phyloP scores from a whole-genome alignment of 1,140 invertebrate genomes.

The Pseudobourletiella spinata region DNA sequence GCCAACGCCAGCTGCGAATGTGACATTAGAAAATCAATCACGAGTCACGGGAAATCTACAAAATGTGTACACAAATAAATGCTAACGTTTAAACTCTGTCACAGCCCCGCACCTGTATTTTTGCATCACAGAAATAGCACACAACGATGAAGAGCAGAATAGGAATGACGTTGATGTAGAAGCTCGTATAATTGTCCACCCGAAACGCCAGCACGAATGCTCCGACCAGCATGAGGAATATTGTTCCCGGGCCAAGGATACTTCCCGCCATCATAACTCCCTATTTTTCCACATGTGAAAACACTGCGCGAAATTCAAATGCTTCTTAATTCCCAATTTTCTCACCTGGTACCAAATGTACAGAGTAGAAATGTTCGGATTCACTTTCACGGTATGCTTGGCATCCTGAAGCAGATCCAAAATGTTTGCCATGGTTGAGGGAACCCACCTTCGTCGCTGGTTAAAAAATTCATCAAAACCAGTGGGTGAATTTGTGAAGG shows the following conservation, averaged over 20 bases:
- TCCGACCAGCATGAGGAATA: constrained; percentile 55
- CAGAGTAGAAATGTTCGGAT: constrained; percentile 51
- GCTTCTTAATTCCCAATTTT: not conserved
- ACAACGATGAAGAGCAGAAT: constrained; percentile 45
- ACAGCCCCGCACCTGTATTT: constrained; percentile 46
- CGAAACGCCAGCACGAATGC: constrained; percentile 49
- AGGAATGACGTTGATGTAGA: constrained; percentile 44
- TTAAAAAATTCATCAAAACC: constrained; percentile 56
- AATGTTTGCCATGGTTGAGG: constrained; percentile 58
- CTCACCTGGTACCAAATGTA: constrained; percentile 47
- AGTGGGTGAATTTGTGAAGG: constrained; percentile 54
- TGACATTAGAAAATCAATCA: too few relatives aligned
- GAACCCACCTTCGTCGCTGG: constrained; percentile 55
- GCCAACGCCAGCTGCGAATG: constrained; percentile 47
- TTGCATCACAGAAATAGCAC: constrained; percentile 43
- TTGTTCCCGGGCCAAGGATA: constrained; percentile 54
- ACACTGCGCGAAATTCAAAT: not conserved
- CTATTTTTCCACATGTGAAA: not conserved
- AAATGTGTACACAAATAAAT: too few relatives aligned
- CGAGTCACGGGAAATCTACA: too few relatives aligned
- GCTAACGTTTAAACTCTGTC: too few relatives aligned
- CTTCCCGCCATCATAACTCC: constrained; percentile 44
- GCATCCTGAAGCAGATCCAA: constrained; percentile 51
- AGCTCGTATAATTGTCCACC: constrained; percentile 45
- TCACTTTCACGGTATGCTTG: constrained; percentile 46